Percentiles rank a stretch among this genome's conserved stretches.
phyloP scores from a whole-genome alignment of 2,797 vertebrate genomes.

The Spizella passerina region DNA sequence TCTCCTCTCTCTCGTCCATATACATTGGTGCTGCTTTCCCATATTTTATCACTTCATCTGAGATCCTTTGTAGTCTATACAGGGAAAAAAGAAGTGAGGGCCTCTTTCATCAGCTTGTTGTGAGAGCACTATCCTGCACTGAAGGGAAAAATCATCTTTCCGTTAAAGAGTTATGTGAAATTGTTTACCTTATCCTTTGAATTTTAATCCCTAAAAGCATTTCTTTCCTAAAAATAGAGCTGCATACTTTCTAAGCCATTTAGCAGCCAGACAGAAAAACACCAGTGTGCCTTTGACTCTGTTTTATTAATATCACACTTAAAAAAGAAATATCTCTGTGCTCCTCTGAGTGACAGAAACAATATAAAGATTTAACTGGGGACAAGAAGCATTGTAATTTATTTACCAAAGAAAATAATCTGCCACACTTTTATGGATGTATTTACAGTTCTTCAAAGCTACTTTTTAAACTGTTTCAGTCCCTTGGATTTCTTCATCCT shows the following conservation, averaged over 20 bases:
- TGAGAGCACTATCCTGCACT: background rate
- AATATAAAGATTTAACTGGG: background rate
- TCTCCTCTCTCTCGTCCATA: background rate
- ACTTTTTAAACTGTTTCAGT: background rate
- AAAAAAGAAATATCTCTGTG: background rate
- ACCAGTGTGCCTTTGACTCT: background rate
- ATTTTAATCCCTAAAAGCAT: constrained; percentile 21
- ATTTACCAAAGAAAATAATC: background rate
- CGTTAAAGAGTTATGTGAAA: background rate
- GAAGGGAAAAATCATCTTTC: background rate
- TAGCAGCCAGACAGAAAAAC: background rate
- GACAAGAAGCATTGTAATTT: background rate
- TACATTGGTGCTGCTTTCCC: background rate
- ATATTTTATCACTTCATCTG: background rate
- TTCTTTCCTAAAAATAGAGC: background rate
- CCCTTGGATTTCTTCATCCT: background rate
- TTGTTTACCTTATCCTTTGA: constrained; percentile 20
- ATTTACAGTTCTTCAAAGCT: background rate
- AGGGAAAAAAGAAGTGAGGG: background rate
- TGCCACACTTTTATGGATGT: background rate
- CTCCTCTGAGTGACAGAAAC: background rate
- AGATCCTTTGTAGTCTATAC: background rate
- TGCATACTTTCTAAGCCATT: background rate
- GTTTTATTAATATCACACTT: background rate
- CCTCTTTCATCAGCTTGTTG: background rate